phyloP scores from a whole-genome alignment of 2,888 invertebrate genomes.

The Heliconius cydno region DNA sequence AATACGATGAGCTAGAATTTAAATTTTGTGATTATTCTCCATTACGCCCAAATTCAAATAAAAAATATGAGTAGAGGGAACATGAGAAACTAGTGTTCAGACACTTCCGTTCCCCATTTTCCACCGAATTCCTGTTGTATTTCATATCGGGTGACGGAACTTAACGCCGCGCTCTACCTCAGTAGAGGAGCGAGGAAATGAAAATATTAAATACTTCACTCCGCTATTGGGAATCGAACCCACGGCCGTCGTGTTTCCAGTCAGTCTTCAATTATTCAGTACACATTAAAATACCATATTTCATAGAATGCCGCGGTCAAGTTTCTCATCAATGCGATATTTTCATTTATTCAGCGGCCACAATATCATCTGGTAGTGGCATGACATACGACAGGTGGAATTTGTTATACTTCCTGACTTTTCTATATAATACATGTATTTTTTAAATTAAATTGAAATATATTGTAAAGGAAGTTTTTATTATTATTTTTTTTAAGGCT shows the following conservation, averaged over 20 bases:
- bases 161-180: too few species aligned
- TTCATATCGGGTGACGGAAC: too few species aligned
- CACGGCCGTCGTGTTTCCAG: not conserved
- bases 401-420: not conserved
- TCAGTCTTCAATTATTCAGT: not conserved
- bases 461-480: not conserved
- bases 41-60: too few species aligned
- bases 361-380: constrained; percentile 7
- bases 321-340: not conserved
- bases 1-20: too few species aligned
- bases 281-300: not conserved
- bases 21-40: too few species aligned
- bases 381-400: not conserved
- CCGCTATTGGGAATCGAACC: not conserved
- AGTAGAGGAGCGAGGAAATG: too few species aligned
- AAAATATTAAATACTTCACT: too few species aligned
- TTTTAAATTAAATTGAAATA: not conserved
- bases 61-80: too few species aligned
- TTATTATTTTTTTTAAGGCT: not conserved
- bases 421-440: not conserved
- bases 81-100: too few species aligned
- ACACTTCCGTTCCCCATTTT: too few species aligned
- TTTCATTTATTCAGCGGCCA: constrained; percentile 4
- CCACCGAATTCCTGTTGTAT: too few species aligned
- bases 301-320: not conserved